Evolutionary conservation across 2,113 vertebrate species (phyloP).

Genomic region (Benitochromis conjunctus): DNA sequence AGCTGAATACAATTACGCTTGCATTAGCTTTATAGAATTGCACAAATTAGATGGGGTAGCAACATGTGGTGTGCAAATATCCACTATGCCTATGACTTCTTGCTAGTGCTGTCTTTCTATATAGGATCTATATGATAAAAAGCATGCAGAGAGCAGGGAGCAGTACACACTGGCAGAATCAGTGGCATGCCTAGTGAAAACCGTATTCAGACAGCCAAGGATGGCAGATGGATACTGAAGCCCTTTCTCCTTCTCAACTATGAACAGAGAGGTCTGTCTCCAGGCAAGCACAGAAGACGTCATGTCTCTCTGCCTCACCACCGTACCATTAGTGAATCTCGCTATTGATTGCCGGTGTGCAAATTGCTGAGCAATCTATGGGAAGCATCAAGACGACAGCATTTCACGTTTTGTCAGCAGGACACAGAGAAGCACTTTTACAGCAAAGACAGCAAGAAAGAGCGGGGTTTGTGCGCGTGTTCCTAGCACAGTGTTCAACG

Average conservation of each 20-base stretch:
- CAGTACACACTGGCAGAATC: conserved; percentile 18
- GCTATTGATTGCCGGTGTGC: conserved; percentile 50
- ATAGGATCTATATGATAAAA: not conserved
- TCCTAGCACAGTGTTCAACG: not conserved
- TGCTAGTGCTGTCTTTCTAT: not conserved
- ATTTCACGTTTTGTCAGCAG: conserved; percentile 34
- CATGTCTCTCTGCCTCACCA: conserved; percentile 42
- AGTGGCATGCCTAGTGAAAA: conserved; percentile 1
- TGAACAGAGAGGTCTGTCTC: conserved; percentile 63
- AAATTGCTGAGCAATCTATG: conserved; percentile 58
- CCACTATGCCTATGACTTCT: not conserved
- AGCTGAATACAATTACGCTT: not conserved
- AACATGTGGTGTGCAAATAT: not conserved
- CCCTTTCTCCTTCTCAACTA: conserved; percentile 46
- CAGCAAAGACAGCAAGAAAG: conserved; percentile 5
- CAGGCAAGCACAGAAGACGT: conserved; percentile 44
- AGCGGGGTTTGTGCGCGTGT: not conserved
- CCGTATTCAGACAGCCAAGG: not conserved
- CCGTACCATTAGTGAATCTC: conserved; percentile 69
- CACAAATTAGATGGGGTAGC: not conserved
- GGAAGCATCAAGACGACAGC: conserved; percentile 15
- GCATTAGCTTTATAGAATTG: not conserved
- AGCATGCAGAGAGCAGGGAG: not conserved
- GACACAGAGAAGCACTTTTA: conserved; percentile 7
- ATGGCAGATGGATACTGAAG: conserved; percentile 49